phyloP scores from a whole-genome alignment of 2,888 invertebrate genomes.

The Lymantria monacha region DNA sequence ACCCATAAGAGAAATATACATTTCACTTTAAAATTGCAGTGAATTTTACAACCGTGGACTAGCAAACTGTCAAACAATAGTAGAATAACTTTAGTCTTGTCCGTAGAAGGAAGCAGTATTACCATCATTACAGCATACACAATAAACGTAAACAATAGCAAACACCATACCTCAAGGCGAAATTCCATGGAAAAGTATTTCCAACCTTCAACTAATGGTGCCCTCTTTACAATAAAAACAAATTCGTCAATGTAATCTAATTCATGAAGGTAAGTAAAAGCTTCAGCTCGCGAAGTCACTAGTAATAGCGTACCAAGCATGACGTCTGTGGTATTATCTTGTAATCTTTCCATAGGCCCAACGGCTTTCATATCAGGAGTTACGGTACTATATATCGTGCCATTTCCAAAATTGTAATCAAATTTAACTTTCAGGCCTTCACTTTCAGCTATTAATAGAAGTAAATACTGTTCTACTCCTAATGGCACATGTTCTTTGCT shows the following conservation, averaged over 20 bases:
- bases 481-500: slow-evolving; percentile 1
- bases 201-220: slow-evolving; percentile 17
- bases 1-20: slow-evolving; percentile 44
- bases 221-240: slow-evolving; percentile 11
- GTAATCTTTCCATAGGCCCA: slow-evolving; percentile 11
- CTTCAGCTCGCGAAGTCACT: slow-evolving; percentile 2
- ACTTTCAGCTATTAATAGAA: slow-evolving; percentile 16
- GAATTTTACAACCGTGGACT: slow-evolving; percentile 5
- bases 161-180: slow-evolving; percentile 11
- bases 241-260: slow-evolving; percentile 19
- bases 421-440: slow-evolving; percentile 21
- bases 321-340: slow-evolving; percentile 12
- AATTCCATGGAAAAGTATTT: slow-evolving; percentile 30
- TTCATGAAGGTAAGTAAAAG: slow-evolving; percentile 11
- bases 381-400: slow-evolving; percentile 2
- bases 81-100: slow-evolving; percentile 7
- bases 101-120: slow-evolving; percentile 4
- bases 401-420: slow-evolving; percentile 3
- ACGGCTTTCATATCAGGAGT: slow-evolving; percentile 5
- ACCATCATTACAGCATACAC: slow-evolving; percentile 6
- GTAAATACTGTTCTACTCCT: slow-evolving; percentile 23
- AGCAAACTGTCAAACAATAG: slow-evolving; percentile 9
- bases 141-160: slow-evolving; percentile 5
- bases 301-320: slow-evolving; percentile 12
- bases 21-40: slow-evolving; percentile 1